Percentiles rank a stretch among this genome's conserved stretches.
Evolutionary conservation across 1,140 invertebrate genomes (phyloP).

Genomic region (Marisa cornuarietis): DNA sequence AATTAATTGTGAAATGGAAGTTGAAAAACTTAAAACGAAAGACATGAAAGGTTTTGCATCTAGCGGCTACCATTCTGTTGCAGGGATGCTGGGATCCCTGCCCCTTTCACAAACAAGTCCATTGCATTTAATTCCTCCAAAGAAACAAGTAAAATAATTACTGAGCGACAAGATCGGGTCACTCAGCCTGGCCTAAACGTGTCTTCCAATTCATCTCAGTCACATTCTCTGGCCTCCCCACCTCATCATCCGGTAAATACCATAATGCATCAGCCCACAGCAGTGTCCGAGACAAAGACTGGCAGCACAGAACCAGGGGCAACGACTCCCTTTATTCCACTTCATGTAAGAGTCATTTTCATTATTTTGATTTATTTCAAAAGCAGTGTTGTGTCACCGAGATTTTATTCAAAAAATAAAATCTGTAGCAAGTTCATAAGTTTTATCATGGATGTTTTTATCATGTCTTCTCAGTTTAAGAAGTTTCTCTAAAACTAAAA

Average conservation of each 20-base stretch:
- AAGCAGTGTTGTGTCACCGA: no score
- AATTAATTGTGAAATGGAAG: no score
- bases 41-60: no score
- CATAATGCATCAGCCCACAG: no score
- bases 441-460: no score
- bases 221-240: constrained; percentile 32
- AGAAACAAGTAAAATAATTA: constrained; percentile 82
- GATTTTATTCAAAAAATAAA: no score
- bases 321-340: constrained; percentile 15
- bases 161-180: constrained; percentile 80
- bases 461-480: no score
- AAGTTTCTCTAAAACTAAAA: no score
- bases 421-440: no score
- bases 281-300: no score
- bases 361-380: no score
- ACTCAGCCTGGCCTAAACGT: constrained; percentile 45
- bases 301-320: not conserved
- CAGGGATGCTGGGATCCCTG: constrained; percentile 70
- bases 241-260: constrained; percentile 25
- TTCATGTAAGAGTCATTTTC: constrained; percentile 20
- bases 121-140: constrained; percentile 80
- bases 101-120: constrained; percentile 61
- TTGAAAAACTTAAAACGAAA: no score
- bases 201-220: constrained; percentile 37
- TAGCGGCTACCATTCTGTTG: constrained; percentile 2